These are phyloP conservation scores for Tachypleus tridentatus DNA, from an alignment of 1,140 invertebrate genomes.

Conservation along the genomic window DNA sequence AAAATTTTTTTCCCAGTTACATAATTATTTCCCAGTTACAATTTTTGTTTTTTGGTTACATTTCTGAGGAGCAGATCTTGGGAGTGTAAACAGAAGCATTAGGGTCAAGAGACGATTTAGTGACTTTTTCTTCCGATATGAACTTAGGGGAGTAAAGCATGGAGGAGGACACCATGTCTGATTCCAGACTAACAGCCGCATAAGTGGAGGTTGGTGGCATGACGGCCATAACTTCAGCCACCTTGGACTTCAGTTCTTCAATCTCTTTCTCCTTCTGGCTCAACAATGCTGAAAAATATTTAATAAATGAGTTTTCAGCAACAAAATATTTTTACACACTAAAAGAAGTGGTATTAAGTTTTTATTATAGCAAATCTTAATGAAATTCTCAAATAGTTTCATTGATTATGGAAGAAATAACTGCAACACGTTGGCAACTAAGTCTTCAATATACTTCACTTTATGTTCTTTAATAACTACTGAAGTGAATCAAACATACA, in stretches of 20 bases:
- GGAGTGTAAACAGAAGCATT: constrained; percentile 86
- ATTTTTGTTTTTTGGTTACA: background rate
- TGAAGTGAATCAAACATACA: no score
- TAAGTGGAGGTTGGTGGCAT: constrained; percentile 49
- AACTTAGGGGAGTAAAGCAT: constrained; percentile 23
- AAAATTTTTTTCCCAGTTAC: no score
- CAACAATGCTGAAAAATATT: constrained; percentile 50
- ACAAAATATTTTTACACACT: no score
- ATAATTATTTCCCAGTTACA: no score
- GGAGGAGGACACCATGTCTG: constrained; percentile 25
- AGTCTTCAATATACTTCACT: no score
- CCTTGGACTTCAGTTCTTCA: constrained; percentile 74
- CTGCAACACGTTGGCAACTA: no score
- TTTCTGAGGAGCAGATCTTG: constrained; percentile 37
- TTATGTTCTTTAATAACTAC: no score
- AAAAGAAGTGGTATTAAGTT: no score
- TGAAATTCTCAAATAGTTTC: no score
- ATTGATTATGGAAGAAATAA: no score
- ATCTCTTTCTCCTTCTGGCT: constrained; percentile 77
- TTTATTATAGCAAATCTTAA: no score
- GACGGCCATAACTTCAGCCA: constrained; percentile 80
- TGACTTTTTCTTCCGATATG: constrained; percentile 25
- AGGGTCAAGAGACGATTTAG: constrained; percentile 64
- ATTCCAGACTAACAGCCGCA: constrained; percentile 22
- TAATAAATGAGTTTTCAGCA: background rate